Percentiles rank a stretch among this genome's conserved stretches.
Conservation (phyloP, 1,140 invertebrate species). For the Portunus trituberculatus region DNA sequence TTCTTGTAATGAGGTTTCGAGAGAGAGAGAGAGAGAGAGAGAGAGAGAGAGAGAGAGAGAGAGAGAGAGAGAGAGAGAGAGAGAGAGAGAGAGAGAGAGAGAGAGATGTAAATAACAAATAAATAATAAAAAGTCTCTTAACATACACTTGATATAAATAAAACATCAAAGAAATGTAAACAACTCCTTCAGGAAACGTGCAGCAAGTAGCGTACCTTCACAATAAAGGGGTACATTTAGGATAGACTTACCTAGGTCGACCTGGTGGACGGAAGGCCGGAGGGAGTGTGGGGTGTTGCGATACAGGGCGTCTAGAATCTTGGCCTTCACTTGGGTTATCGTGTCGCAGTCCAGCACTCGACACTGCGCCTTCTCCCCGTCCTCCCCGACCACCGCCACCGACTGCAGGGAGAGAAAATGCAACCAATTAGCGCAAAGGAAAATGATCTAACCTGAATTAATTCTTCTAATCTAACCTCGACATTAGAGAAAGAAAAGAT, state of each 20-base stretch:
- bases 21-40: too few species aligned
- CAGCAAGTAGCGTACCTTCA: background rate
- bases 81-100: too few species aligned
- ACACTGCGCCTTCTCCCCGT: slow-evolving; percentile 92
- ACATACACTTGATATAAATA: too few species aligned
- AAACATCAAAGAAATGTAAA: background rate
- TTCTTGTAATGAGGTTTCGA: too few species aligned
- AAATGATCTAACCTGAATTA: too few species aligned
- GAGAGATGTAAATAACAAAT: too few species aligned
- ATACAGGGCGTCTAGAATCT: slow-evolving; percentile 98
- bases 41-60: too few species aligned
- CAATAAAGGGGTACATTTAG: background rate
- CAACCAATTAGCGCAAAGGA: too few species aligned
- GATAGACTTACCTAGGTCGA: slow-evolving; percentile 87
- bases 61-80: too few species aligned
- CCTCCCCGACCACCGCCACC: slow-evolving; percentile 75
- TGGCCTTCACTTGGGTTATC: slow-evolving; percentile 98
- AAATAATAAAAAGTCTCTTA: too few species aligned
- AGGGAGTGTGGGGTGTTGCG: slow-evolving; percentile 97
- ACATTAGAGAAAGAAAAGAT: too few species aligned
- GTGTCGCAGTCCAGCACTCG: slow-evolving; percentile 99
- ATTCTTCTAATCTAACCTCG: too few species aligned
- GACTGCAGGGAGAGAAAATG: slow-evolving; percentile 41
- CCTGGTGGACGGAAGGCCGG: slow-evolving; percentile 94
- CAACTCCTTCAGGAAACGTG: background rate